phyloP scores from a whole-genome alignment of 1,140 invertebrate genomes.

The Bombus huntii region DNA sequence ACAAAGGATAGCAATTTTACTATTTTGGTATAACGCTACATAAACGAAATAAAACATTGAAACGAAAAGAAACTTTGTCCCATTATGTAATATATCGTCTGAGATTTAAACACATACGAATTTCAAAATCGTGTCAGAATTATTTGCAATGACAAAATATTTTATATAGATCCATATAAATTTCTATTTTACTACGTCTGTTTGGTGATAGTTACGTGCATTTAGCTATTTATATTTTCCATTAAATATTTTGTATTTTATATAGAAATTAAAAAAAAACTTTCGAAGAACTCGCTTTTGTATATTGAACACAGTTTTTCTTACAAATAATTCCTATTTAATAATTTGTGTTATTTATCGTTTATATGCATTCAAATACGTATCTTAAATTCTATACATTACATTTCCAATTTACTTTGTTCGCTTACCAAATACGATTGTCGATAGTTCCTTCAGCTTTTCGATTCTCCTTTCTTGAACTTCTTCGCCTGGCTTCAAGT shows the following conservation, averaged over 20 bases:
- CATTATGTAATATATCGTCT: too few species aligned
- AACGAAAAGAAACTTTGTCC: neutral
- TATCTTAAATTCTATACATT: too few species aligned
- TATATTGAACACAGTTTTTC: neutral
- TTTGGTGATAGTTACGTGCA: too few species aligned
- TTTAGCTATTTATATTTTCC: too few species aligned
- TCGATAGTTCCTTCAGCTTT: slow-evolving; percentile 86
- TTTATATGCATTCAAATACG: too few species aligned
- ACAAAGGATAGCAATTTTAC: neutral
- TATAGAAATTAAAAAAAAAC: neutral
- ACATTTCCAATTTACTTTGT: neutral
- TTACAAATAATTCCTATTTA: too few species aligned
- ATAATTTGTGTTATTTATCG: too few species aligned
- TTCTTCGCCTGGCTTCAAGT: slow-evolving; percentile 87
- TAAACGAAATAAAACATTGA: neutral
- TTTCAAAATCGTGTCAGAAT: too few species aligned
- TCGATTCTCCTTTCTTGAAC: slow-evolving; percentile 87
- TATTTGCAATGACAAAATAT: too few species aligned
- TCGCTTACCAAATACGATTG: slow-evolving; percentile 86
- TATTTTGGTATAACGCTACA: neutral
- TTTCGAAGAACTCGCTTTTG: neutral
- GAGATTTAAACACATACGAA: too few species aligned
- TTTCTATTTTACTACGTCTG: too few species aligned
- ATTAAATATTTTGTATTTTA: neutral
- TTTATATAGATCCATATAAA: too few species aligned